phyloP scores from a whole-genome alignment of 2,888 invertebrate species.

The Aphrophora alni region DNA sequence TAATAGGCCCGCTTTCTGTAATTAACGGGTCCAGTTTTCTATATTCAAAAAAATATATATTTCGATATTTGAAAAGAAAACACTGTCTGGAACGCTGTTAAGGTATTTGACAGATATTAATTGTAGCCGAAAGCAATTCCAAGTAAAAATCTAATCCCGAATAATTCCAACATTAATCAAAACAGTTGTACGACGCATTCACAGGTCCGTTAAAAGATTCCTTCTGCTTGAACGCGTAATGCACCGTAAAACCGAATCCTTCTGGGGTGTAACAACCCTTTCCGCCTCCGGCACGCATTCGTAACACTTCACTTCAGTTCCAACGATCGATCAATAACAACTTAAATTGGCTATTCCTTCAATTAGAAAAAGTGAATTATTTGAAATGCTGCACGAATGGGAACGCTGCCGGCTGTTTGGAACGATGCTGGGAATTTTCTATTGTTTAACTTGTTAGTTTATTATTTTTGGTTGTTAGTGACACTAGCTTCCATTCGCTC shows the following conservation, averaged over 20 bases:
- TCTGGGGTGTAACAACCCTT: not conserved
- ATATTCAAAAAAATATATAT: not conserved
- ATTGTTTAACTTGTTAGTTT: no score
- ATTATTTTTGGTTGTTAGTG: no score
- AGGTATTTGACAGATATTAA: not conserved
- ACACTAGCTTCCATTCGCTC: no score
- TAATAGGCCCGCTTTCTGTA: not conserved
- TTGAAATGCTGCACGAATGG: not conserved
- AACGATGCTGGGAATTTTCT: no score
- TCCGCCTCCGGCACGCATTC: not conserved
- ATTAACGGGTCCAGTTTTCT: not conserved
- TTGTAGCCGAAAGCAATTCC: not conserved
- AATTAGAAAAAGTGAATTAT: conserved; percentile 9
- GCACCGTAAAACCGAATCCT: not conserved
- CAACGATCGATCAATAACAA: not conserved
- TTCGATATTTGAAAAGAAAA: not conserved
- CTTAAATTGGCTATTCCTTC: conserved; percentile 1
- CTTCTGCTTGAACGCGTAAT: not conserved
- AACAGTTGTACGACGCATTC: no score
- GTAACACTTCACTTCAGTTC: not conserved
- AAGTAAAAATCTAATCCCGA: not conserved
- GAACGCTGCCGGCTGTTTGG: not conserved
- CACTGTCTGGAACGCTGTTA: not conserved
- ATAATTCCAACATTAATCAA: not conserved
- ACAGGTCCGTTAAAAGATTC: not conserved